phyloP scores from a whole-genome alignment of 2,113 vertebrate species.

The Catharus fuscescens region DNA sequence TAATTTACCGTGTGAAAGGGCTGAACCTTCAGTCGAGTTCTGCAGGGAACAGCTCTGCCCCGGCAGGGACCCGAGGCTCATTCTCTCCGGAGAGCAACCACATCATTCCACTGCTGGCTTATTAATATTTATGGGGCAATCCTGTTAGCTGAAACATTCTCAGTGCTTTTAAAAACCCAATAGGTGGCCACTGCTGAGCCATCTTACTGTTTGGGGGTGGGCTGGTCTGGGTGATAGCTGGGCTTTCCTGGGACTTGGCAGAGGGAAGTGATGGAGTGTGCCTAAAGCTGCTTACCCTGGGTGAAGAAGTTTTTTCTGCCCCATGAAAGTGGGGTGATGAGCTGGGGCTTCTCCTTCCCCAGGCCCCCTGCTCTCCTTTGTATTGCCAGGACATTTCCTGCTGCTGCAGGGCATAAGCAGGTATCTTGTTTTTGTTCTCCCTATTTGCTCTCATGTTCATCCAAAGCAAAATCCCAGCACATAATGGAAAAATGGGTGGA shows the following conservation, averaged over 20 bases:
- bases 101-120: background rate
- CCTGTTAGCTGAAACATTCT: background rate
- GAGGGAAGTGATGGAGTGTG: background rate
- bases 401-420: background rate
- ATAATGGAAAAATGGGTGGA: background rate
- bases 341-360: background rate
- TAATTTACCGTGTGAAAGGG: constrained; percentile 63
- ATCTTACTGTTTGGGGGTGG: background rate
- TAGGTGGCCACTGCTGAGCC: background rate
- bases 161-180: background rate
- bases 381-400: background rate
- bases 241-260: background rate
- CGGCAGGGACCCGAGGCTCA: background rate
- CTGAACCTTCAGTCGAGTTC: constrained; percentile 2
- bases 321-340: background rate
- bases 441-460: background rate
- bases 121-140: background rate
- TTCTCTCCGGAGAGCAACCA: background rate
- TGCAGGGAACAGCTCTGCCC: background rate
- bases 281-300: background rate
- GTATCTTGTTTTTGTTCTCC: background rate
- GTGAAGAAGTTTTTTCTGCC: background rate
- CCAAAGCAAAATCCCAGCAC: background rate
- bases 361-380: background rate
- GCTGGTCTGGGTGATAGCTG: background rate